Evolutionary conservation across 2,888 invertebrate genomes (phyloP).

Genomic region (Oxystoma pomonae): DNA sequence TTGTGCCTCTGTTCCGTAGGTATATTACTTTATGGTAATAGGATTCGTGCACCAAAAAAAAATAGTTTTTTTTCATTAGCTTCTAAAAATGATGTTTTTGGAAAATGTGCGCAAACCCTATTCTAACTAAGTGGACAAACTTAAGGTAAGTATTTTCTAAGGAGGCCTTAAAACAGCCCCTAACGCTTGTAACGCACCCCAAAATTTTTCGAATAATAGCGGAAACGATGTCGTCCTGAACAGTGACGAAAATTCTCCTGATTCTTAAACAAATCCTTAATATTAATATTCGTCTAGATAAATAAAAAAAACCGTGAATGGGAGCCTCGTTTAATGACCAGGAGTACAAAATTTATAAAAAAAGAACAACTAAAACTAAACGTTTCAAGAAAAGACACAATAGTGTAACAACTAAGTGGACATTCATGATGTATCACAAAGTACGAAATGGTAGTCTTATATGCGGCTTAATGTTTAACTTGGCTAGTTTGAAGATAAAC

Average conservation of each 20-base stretch:
- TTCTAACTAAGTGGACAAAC: no score
- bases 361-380: neutral
- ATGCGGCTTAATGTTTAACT: no score
- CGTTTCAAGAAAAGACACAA: neutral
- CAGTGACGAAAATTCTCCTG: constrained; percentile 14
- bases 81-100: no score
- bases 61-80: no score
- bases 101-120: no score
- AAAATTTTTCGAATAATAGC: neutral
- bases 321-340: constrained; percentile 17
- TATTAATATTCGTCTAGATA: neutral
- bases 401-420: neutral
- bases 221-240: neutral
- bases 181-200: no score
- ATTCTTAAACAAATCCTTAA: constrained; percentile 20
- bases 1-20: no score
- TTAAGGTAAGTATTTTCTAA: no score
- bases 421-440: neutral
- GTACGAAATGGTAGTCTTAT: neutral
- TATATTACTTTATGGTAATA: no score
- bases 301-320: neutral
- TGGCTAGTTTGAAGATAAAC: no score
- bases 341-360: constrained; percentile 6
- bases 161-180: no score
- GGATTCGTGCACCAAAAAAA: no score